Evolutionary conservation across 2,888 invertebrate species (phyloP).

Genomic region (Crioceris asparagi): DNA sequence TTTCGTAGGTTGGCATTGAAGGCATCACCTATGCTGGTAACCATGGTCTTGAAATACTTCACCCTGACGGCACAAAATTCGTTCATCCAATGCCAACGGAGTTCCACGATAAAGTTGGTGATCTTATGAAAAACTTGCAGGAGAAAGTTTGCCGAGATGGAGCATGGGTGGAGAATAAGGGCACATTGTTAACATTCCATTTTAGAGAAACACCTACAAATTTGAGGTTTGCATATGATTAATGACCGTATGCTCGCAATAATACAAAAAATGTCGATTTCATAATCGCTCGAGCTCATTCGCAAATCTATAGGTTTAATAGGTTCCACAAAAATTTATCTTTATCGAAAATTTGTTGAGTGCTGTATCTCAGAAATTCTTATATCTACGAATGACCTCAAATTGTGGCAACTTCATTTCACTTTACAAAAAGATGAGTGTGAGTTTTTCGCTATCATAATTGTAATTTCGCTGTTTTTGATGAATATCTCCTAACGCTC

Average conservation of each 20-base stretch:
- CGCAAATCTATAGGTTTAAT: background rate
- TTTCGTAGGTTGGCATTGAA: slow-evolving; percentile 65
- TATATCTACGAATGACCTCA: too few species aligned
- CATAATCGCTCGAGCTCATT: too few species aligned
- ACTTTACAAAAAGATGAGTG: too few species aligned
- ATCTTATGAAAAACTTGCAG: slow-evolving; percentile 66
- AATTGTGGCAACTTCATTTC: too few species aligned
- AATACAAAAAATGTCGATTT: too few species aligned
- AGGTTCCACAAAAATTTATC: too few species aligned
- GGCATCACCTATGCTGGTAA: slow-evolving; percentile 86
- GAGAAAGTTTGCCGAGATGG: slow-evolving; percentile 79
- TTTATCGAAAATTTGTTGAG: background rate
- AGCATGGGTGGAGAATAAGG: slow-evolving; percentile 89
- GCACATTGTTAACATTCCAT: slow-evolving; percentile 76
- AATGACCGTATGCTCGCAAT: too few species aligned
- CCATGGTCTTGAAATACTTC: slow-evolving; percentile 79
- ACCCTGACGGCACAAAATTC: slow-evolving; percentile 83
- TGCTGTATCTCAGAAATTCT: too few species aligned
- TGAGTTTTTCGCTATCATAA: too few species aligned
- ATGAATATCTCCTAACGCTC: too few species aligned
- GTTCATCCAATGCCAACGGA: slow-evolving; percentile 85
- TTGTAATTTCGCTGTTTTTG: too few species aligned
- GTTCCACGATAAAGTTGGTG: slow-evolving; percentile 68
- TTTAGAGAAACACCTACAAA: slow-evolving; percentile 71
- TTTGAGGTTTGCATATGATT: too few species aligned